Evolutionary conservation across 2,113 vertebrate genomes (phyloP).

Genomic region (Ceyx cyanopectus): DNA sequence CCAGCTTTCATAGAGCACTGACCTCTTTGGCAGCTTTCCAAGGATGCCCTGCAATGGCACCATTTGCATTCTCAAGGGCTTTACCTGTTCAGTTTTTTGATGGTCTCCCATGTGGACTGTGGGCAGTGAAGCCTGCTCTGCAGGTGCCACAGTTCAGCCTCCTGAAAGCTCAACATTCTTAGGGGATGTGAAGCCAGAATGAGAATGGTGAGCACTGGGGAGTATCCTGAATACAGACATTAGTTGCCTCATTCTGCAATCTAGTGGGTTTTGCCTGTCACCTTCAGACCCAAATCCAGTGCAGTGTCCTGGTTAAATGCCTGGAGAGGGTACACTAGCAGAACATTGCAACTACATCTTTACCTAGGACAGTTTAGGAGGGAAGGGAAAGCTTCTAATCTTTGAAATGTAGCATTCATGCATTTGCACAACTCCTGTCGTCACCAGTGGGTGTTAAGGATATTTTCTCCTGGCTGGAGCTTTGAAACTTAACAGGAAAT

Average conservation of each 20-base stretch:
- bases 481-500: background rate
- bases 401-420: background rate
- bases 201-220: background rate
- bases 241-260: background rate
- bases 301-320: background rate
- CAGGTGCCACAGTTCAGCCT: background rate
- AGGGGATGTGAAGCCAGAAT: background rate
- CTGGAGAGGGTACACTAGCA: background rate
- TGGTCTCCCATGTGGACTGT: rapidly evolving
- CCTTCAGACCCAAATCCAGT: background rate
- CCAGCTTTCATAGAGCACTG: background rate
- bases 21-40: background rate
- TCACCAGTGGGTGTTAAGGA: background rate
- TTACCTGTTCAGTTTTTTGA: background rate
- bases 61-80: background rate
- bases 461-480: background rate
- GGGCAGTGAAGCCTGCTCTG: background rate
- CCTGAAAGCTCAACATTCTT: rapidly evolving
- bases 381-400: background rate
- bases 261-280: background rate
- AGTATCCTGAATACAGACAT: rapidly evolving
- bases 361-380: background rate
- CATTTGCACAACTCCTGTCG: background rate
- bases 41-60: background rate
- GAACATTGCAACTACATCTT: background rate